These are phyloP conservation scores for Cephus runcator DNA, from an alignment of 2,888 invertebrate species.

Conservation along the genomic window DNA sequence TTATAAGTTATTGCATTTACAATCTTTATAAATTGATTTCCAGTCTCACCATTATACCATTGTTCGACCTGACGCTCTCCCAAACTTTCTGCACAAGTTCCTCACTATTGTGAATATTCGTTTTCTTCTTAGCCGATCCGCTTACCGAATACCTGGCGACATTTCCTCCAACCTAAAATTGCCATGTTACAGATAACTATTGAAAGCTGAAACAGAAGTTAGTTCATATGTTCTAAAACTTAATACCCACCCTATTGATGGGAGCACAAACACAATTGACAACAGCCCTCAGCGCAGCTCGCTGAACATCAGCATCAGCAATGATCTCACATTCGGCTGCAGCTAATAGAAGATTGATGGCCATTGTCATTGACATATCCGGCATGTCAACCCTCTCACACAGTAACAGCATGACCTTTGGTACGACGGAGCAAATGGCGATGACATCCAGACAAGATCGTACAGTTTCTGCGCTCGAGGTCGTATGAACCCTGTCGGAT, in stretches of 20 bases:
- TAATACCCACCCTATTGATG: constrained; percentile 76
- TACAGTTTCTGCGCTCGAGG: constrained; percentile 80
- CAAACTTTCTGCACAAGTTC: constrained; percentile 93
- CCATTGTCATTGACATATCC: constrained; percentile 80
- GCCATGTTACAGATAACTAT: constrained; percentile 10
- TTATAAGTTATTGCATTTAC: neutral
- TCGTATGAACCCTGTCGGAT: constrained; percentile 46
- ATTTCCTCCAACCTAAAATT: constrained; percentile 66
- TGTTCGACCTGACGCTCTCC: constrained; percentile 93
- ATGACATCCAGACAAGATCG: constrained; percentile 87
- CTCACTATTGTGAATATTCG: constrained; percentile 76
- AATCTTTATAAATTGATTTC: neutral
- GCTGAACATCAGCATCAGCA: constrained; percentile 91
- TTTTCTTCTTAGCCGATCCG: constrained; percentile 72
- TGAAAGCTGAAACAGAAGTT: neutral
- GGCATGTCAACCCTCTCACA: constrained; percentile 82
- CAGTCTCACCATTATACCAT: constrained; percentile 89
- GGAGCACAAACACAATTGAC: constrained; percentile 96
- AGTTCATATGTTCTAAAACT: neutral
- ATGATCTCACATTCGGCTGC: constrained; percentile 93
- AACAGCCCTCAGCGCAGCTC: constrained; percentile 88
- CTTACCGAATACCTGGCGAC: constrained; percentile 67
- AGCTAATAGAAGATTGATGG: constrained; percentile 58
- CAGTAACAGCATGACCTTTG: constrained; percentile 79
- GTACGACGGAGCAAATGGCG: constrained; percentile 89